Base-by-base conservation (phyloP, 2,113 vertebrate species). In the Motacilla tschutschensis region DNA sequence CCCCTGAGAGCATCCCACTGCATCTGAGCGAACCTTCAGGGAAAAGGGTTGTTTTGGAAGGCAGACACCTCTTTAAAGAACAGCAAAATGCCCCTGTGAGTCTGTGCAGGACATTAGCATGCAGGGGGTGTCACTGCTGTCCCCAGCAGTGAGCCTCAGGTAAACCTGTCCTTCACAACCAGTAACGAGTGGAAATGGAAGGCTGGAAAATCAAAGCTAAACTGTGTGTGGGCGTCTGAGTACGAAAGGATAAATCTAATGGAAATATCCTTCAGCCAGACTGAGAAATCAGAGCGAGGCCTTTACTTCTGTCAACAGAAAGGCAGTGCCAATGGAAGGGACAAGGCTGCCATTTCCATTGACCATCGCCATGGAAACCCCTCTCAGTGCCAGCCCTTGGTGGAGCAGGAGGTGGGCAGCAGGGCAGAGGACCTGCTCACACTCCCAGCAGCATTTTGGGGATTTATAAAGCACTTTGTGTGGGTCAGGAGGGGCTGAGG, bases 291-390 rank as follows among this genome's bases (percentile, higher is more conserved):
- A 57, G 86, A 95, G 83, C 64, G 19, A 79, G 91, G 90, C 91
- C 95, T 95, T 93, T 79, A 72, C 83, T 87, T 92, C 88, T 87
- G 92, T 93, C 91, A 87, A 73, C 90, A 94, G 90, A 89, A 83
- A 82, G 9, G 5, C 41, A 5, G 84, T 3, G 70, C 75, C 91
- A 93, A 95, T 73, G 50, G 93, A 91, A 88, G 85, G 94, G 80
- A 83, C 22, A 7, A 41, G 12, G 60, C 92, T 92, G 94, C 94
- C 83, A 43, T 91, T 96, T 92, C 81, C 90, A 58, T 17, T 93
- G 96, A 96, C 95, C 82, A 95, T 96, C 5, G 33, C 95, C 93
- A 95, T 96, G 95, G 96, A 91, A 94, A 97, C 94, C 43, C 74
- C 84, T 77, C 60, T 85, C 9, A 0, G 28, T 84, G 79, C 95